Evolutionary conservation across 2,113 vertebrate genomes (phyloP).

Genomic region (Centropus bengalensis): DNA sequence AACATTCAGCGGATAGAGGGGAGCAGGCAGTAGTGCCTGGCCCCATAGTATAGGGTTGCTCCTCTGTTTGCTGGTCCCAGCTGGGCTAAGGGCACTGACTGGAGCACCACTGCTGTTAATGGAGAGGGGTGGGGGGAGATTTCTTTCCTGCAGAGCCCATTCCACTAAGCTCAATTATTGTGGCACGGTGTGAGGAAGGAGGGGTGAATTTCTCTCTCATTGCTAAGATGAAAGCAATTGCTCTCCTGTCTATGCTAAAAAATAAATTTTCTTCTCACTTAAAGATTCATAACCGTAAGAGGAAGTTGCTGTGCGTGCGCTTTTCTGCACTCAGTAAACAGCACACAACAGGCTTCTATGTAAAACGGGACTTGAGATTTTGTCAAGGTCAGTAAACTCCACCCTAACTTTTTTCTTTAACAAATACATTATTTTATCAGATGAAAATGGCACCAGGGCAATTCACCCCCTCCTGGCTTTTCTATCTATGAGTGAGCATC

Average conservation of each 20-base stretch:
- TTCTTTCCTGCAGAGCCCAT: not conserved
- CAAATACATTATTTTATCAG: slow-evolving; percentile 70
- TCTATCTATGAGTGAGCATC: slow-evolving; percentile 74
- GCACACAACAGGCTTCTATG: not conserved
- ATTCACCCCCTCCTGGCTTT: slow-evolving; percentile 72
- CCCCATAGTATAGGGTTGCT: not conserved
- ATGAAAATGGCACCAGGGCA: slow-evolving; percentile 71
- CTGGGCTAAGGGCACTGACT: fast-evolving
- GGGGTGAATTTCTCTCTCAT: not conserved
- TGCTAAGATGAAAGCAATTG: slow-evolving; percentile 17
- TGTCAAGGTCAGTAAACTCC: slow-evolving; percentile 55
- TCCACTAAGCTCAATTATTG: not conserved
- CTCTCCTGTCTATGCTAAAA: slow-evolving; percentile 34
- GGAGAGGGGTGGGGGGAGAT: not conserved
- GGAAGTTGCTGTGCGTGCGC: not conserved
- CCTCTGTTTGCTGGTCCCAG: fast-evolving
- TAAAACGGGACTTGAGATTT: not conserved
- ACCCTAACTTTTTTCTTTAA: slow-evolving; percentile 56
- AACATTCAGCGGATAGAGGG: fast-evolving
- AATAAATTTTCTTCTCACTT: slow-evolving; percentile 33
- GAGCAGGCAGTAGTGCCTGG: not conserved
- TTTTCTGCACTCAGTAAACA: not conserved
- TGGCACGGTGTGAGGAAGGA: not conserved
- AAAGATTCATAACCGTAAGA: slow-evolving; percentile 47
- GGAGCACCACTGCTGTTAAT: fast-evolving